Evolutionary conservation across 2,888 invertebrate genomes (phyloP).

Genomic region (Taenaris catops): DNA sequence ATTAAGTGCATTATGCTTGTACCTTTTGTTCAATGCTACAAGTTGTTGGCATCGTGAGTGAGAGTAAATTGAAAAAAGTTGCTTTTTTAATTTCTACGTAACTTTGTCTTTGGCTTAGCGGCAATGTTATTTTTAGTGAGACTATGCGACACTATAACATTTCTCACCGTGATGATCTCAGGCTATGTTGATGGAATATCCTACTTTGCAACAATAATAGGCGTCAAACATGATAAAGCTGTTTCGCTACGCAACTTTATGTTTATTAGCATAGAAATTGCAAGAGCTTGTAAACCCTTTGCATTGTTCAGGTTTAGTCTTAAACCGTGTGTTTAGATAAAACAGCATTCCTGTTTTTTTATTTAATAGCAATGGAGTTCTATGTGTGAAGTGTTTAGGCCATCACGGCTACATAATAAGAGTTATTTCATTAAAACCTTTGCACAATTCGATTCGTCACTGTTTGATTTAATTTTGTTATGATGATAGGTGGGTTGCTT

Average conservation of each 20-base stretch:
- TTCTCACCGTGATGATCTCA: constrained; percentile 12
- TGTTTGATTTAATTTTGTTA: too few relatives aligned
- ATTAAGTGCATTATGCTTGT: constrained; percentile 19
- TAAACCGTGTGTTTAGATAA: constrained; percentile 20
- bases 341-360: constrained; percentile 18
- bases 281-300: constrained; percentile 23
- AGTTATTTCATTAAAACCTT: too few relatives aligned
- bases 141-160: constrained; percentile 18
- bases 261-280: constrained; percentile 19
- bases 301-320: constrained; percentile 23
- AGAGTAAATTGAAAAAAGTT: constrained; percentile 11
- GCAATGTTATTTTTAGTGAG: constrained; percentile 19
- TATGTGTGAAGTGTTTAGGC: constrained; percentile 20
- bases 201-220: constrained; percentile 15
- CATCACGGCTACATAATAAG: too few relatives aligned
- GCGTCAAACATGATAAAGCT: constrained; percentile 14
- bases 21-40: constrained; percentile 19
- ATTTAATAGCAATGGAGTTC: constrained; percentile 21
- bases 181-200: constrained; percentile 12
- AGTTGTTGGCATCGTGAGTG: constrained; percentile 19
- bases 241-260: constrained; percentile 10
- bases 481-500: too few relatives aligned
- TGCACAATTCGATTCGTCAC: too few relatives aligned
- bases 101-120: constrained; percentile 19
- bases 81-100: constrained; percentile 21